Base-by-base conservation (phyloP, 2,797 vertebrate genomes). In the Chloroceryle amazona region DNA sequence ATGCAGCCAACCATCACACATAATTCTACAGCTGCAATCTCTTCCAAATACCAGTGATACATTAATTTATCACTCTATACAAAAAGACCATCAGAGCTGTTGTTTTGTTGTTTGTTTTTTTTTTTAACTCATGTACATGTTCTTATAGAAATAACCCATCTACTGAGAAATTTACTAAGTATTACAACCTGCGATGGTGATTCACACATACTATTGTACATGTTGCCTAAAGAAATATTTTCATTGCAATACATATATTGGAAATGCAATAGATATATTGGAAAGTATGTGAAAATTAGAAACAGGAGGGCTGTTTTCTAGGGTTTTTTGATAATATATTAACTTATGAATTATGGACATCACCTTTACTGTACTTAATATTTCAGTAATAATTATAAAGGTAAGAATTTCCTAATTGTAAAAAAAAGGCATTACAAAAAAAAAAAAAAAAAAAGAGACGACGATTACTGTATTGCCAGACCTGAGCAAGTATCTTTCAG, bases 251-350 rank as follows among this genome's bases (percentile, higher is more conserved):
- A 13, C 25, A 35, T 67, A 47, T 19, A 67, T 26, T 47, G 31
- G 42, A 66, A 65, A 46, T 75, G 10, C 49, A 51, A 16, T 67
- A 19, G 33, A 19, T 49, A 47, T 35, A 67, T 47, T 47, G 42
- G 42, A 66, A 65, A 47, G 31, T 25, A 35, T 26, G 23, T 47
- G 25, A 37, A 68, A 79, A 79, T 2, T 6, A 21, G 52, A 17
- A 61, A 47, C 9, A 54, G 4, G 1, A 18, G 1, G 1, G 2
- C 18, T 62, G 3, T 8, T 92, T 74, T 78, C 18, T 44, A 5
- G 1, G 0, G 0, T 5, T 11, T 66, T 73, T 83, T 29, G 9
- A 20, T 41, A 57, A n/a, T 15, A n/a, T 0, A 2, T 52, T 25
- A 57, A 13, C 4, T 79, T 75, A 26, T 62, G 18, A 91, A 66